Base-by-base conservation (phyloP, 1,140 invertebrate species). In the Popillia japonica region DNA sequence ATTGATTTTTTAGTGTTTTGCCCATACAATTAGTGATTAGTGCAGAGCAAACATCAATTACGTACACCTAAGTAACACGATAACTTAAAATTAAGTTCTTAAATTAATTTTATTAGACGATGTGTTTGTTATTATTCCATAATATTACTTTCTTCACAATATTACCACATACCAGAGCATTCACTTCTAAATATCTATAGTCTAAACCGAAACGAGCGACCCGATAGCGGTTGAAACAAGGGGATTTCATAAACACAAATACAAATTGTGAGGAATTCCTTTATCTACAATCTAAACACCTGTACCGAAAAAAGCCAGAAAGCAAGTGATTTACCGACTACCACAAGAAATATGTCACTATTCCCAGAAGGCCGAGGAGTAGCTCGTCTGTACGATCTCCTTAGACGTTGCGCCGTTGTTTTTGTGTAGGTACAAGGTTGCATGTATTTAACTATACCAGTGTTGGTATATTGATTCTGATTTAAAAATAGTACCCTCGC, bases 251-350 rank as follows among this genome's bases (percentile, higher is more conserved):
- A 68, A 68, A 68, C 61, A 68, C 27, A 68, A 68, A 68, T 68
- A 68, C 61, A 68, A 68, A 68, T 68, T 68, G 61, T 68, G 22
- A 27, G 61, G 61, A 68, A 68, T 68, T 68, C 61, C 61, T 68
- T 68, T 68, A 68, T 68, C 61, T 68, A 17, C 61, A 27, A 68
- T 68, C 61, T 68, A 68, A 68, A 68, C 61, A 68, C 61, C 61
- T 68, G 61, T 68, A 68, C 61, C 61, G 61, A 68, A 68, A 48
- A 68, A 68, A 68, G n/a, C 20, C 61, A 68, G 61, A 68, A 68
- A 68, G 22, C 61, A 68, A 68, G 61, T 68, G 61, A 68, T 68
- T 68, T 68, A 68, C 61, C 61, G 61, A 68, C 61, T 68, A 68
- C 61, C 61, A 68, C 61, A 68, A 68, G 27, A 68, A 68, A 68